phyloP scores from a whole-genome alignment of 2,113 vertebrate genomes.

The Embiotoca jacksoni region DNA sequence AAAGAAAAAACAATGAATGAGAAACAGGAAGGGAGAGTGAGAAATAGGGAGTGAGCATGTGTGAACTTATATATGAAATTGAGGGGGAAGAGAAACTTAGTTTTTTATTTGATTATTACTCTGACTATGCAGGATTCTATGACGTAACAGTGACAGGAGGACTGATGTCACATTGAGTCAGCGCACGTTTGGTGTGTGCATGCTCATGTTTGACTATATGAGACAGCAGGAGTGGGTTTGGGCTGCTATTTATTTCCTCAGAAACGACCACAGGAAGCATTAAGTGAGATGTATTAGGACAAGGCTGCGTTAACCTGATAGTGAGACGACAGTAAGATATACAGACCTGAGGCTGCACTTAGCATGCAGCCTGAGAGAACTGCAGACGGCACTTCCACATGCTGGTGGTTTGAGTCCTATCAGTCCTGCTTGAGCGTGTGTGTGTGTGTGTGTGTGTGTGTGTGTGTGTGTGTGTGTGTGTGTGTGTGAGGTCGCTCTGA shows the following conservation, averaged over 20 bases:
- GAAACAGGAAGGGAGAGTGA: not conserved
- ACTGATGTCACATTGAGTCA: slow-evolving; percentile 45
- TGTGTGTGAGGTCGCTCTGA: slow-evolving; percentile 40
- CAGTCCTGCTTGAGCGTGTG: slow-evolving; percentile 16
- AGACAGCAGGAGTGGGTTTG: slow-evolving; percentile 55
- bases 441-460: slow-evolving; percentile 31
- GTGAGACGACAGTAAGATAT: slow-evolving; percentile 56
- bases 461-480: slow-evolving; percentile 35
- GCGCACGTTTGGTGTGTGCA: not conserved
- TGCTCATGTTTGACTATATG: slow-evolving; percentile 47
- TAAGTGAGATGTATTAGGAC: slow-evolving; percentile 77
- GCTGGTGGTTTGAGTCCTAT: slow-evolving; percentile 56
- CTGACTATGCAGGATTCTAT: not conserved
- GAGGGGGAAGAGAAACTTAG: not conserved
- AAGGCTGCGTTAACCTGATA: slow-evolving; percentile 74
- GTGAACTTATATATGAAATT: not conserved
- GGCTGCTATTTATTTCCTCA: slow-evolving; percentile 61
- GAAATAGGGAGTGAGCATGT: not conserved
- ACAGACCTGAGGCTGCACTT: slow-evolving; percentile 61
- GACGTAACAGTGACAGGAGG: slow-evolving; percentile 24
- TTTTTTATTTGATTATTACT: not conserved
- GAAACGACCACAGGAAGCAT: slow-evolving; percentile 83
- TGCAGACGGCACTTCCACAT: slow-evolving; percentile 35
- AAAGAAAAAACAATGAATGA: not conserved
- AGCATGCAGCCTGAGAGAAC: slow-evolving; percentile 54